Conservation (phyloP, 2,888 invertebrate genomes). For the Orchestes rusci region DNA sequence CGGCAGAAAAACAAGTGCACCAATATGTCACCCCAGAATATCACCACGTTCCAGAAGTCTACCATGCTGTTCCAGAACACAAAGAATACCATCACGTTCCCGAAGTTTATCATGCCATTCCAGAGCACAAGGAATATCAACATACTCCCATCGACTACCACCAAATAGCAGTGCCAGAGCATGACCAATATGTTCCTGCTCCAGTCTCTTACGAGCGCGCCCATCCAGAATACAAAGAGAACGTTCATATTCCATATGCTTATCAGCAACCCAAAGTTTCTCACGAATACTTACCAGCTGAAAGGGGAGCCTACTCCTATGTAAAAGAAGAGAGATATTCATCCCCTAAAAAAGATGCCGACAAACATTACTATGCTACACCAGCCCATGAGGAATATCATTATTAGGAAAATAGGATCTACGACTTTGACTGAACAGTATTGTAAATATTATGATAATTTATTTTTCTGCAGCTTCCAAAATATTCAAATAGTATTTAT, state of each 20-base stretch:
- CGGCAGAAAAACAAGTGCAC: conserved; percentile 7
- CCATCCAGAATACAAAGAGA: conserved; percentile 9
- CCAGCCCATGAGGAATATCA: too few species aligned
- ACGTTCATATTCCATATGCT: too few species aligned
- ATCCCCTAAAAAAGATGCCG: conserved; percentile 10
- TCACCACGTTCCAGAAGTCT: neutral
- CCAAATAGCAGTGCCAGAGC: conserved; percentile 2
- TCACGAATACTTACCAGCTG: too few species aligned
- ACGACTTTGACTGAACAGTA: too few species aligned
- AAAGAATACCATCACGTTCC: conserved; percentile 2
- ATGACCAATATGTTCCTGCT: conserved; percentile 1
- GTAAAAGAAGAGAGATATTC: conserved; percentile 13
- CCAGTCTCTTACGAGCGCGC: neutral
- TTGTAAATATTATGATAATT: too few species aligned
- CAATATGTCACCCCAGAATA: conserved; percentile 10
- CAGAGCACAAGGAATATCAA: conserved; percentile 7
- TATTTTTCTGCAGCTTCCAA: too few species aligned
- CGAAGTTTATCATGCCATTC: neutral
- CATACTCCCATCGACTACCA: neutral
- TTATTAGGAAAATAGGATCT: too few species aligned
- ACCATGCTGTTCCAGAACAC: conserved; percentile 3
- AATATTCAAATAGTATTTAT: too few species aligned
- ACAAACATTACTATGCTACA: too few species aligned
- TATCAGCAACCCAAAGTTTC: too few species aligned
- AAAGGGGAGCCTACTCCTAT: conserved; percentile 10